Evolutionary conservation across 2,113 vertebrate genomes (phyloP).

Genomic region (Rhegmatorhina hoffmannsi): DNA sequence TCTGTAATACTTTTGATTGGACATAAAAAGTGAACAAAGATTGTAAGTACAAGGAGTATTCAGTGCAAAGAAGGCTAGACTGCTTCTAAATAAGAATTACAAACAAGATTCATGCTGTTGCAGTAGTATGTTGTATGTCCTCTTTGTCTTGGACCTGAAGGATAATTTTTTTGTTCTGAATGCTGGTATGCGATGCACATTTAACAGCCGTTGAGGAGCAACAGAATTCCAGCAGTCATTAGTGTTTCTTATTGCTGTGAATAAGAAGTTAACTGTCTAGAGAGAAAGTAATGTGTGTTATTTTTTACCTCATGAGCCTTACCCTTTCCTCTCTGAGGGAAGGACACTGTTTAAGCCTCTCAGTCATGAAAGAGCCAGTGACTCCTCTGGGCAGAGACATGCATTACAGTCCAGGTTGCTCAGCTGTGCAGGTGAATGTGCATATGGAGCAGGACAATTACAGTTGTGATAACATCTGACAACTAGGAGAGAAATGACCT

Average conservation of each 20-base stretch:
- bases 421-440: not conserved
- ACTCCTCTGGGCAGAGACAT: not conserved
- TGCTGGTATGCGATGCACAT: not conserved
- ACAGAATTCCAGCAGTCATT: not conserved
- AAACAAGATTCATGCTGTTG: not conserved
- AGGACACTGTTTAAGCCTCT: not conserved
- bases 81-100: not conserved
- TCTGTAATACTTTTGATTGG: not conserved
- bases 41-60: not conserved
- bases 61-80: not conserved
- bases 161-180: not conserved
- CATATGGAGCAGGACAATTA: not conserved
- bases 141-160: not conserved
- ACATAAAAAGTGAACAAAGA: not conserved
- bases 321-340: not conserved
- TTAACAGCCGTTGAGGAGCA: not conserved
- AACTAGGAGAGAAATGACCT: not conserved
- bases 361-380: not conserved
- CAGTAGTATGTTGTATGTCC: not conserved
- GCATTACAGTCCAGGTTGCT: accelerated
- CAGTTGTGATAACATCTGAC: not conserved
- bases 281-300: not conserved
- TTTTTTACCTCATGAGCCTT: not conserved
- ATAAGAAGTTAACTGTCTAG: not conserved
- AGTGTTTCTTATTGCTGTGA: not conserved